Conservation (phyloP, 1,140 invertebrate species). For the Drosophila erecta region DNA sequence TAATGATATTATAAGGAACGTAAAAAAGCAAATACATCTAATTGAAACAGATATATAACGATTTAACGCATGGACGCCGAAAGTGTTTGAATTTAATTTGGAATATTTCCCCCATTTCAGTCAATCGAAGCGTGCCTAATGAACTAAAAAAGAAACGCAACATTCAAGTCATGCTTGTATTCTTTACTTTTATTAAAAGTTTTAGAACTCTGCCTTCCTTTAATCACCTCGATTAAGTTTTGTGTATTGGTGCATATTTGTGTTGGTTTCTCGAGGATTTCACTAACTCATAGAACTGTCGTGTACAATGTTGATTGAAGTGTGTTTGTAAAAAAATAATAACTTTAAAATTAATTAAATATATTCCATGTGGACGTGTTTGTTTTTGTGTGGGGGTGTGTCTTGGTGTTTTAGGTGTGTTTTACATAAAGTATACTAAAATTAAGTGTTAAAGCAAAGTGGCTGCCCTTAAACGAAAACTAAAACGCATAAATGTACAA, state of each 20-base stretch:
- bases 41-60: not conserved
- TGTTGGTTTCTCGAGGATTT: slow-evolving; percentile 35
- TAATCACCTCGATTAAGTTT: slow-evolving; percentile 58
- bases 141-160: slow-evolving; percentile 5
- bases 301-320: slow-evolving; percentile 61
- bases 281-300: slow-evolving; percentile 47
- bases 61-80: not conserved
- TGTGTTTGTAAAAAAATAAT: slow-evolving; percentile 69
- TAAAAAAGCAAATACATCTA: not conserved
- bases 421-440: slow-evolving; percentile 60
- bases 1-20: not conserved
- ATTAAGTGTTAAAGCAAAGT: slow-evolving; percentile 71
- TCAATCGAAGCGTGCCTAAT: not conserved
- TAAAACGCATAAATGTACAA: slow-evolving; percentile 67
- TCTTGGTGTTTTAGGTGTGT: slow-evolving; percentile 29
- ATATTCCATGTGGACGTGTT: slow-evolving; percentile 54
- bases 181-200: slow-evolving; percentile 77
- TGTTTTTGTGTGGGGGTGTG: slow-evolving; percentile 28
- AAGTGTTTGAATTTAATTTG: not conserved
- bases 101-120: too few species aligned
- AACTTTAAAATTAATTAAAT: slow-evolving; percentile 79
- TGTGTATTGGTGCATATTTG: slow-evolving; percentile 53
- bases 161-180: slow-evolving; percentile 36
- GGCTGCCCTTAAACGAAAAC: slow-evolving; percentile 30
- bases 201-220: slow-evolving; percentile 50